Evolutionary conservation across 2,888 invertebrate genomes (phyloP), one percentile per base, ranked within the genome.

Genomic region (Nymphalis c-album): DNA sequence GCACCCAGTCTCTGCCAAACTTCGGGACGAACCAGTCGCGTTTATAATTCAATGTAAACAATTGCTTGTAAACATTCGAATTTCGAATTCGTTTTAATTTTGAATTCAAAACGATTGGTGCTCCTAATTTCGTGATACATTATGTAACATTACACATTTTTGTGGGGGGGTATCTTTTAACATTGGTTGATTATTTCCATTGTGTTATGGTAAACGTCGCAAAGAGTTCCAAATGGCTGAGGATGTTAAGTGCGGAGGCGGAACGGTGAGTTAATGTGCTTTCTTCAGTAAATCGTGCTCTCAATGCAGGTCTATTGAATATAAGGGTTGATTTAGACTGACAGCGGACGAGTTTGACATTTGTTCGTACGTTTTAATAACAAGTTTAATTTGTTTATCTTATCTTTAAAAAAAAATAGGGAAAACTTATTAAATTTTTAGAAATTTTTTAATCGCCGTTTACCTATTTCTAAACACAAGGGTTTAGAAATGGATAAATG

Each of bases 1-100:
- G 91, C 91, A 90, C 26, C 85, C 88, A 91, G 91, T 91, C 80
- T 71, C 74, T 71, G 76, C 80, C 74, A 76, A 81, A 77, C 84
- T 72, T 67, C 77, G 75, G 76, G 48, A 68, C 74, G 67, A 82
- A 75, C 71, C 77, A 82, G 85, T 80, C 89, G 91, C 83, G 84
- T 84, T 67, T 61, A 48, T 46, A 35, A 63, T 64, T 67, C 76
- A 70, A 74, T 76, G 80, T 78, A 84, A 85, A 85, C 75, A 77
- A 69, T 64, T 71, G 71, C 57, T 40, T 69, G 73, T 75, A 74
- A 75, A 75, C 74, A 75, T 68, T 71, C 62, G 57, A 70, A 63
- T 65, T 71, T 67, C 69, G 70, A 70, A 72, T 64, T 35, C 50
- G 47, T 16, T 26, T 10, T 57, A 7, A 10, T 13, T 57, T 57